Evolutionary conservation across 2,888 invertebrate species (phyloP), one percentile per base, ranked within the genome.

Genomic region (Chrysina gloriosa): DNA sequence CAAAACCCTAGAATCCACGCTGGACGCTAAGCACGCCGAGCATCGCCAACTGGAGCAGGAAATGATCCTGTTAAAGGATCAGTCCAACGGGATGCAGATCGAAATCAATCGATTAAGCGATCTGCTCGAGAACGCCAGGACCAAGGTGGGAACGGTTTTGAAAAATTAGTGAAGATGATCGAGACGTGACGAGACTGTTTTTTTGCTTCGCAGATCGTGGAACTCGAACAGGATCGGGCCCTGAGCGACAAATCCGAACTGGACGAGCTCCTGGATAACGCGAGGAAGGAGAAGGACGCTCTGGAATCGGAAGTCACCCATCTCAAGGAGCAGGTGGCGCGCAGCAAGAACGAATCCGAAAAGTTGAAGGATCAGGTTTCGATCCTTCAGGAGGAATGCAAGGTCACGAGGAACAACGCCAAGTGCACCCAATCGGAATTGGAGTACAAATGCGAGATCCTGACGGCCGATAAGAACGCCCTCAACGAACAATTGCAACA

Each of bases 401-500:
- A 89, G 84, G 92, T 93, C 42, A 90, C 91, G 0, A 89, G 94
- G 71, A 95, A 94, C 78, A 95, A 92, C 80, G 93, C 95, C n/a
- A 95, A 94, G 81, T 92, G 92, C 19, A 92, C 92, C 4, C 88
- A 94, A 72, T 90, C 91, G 0, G 94, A 95, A 79, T 84, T 95
- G 74, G 94, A 96, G 79, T 94, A 92, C 81, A 91, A 91, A 71
- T 83, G 92, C 58, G 91, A 92, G 74, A 91, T 91, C 76, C 78
- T 92, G 73, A 88, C 90, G 11, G 88, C 89, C 39, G 96, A 96
- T 76, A 92, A 92, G 75, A 82, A 87, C 0, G 89, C 90, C 19
- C 82, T 93, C 56, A 87, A 88, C 71, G 87, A 87, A 2, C 94
- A 95, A 75, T 83, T 92, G 69, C 91, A 93, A 76, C 86, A 89